Evolutionary conservation across 2,888 invertebrate genomes (phyloP).

Genomic region (Argynnis bischoffii): DNA sequence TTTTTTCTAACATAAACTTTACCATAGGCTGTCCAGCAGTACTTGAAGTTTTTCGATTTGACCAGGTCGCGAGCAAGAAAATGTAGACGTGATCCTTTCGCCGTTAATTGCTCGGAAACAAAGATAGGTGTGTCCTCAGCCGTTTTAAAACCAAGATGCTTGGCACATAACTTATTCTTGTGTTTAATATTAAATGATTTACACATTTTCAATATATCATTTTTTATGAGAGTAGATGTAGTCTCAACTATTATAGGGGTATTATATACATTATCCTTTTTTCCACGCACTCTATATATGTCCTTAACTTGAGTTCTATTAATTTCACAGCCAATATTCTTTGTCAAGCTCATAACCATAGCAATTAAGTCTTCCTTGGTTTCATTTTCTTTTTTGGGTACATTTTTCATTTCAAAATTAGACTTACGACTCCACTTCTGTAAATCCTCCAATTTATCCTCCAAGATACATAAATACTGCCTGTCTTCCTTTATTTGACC

Average conservation of each 20-base stretch:
- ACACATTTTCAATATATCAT: slow-evolving; percentile 31
- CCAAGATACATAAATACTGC: slow-evolving; percentile 32
- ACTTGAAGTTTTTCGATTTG: slow-evolving; percentile 35
- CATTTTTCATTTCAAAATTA: slow-evolving; percentile 37
- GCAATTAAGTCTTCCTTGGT: slow-evolving; percentile 30
- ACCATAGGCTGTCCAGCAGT: slow-evolving; percentile 40
- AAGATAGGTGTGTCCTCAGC: slow-evolving; percentile 37
- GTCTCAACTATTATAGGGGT: slow-evolving; percentile 39
- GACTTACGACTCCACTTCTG: slow-evolving; percentile 29
- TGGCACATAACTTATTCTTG: slow-evolving; percentile 37
- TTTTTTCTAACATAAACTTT: slow-evolving; percentile 38
- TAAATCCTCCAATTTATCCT: slow-evolving; percentile 35
- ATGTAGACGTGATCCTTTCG: slow-evolving; percentile 37
- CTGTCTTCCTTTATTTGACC: slow-evolving; percentile 22
- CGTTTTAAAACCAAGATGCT: slow-evolving; percentile 36
- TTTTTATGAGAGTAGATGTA: slow-evolving; percentile 35
- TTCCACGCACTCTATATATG: slow-evolving; percentile 18
- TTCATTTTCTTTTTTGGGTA: slow-evolving; percentile 34
- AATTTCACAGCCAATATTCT: slow-evolving; percentile 24
- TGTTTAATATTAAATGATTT: slow-evolving; percentile 38
- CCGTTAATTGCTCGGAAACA: slow-evolving; percentile 39
- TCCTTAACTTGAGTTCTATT: slow-evolving; percentile 34
- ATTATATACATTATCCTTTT: slow-evolving; percentile 5
- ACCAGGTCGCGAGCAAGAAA: slow-evolving; percentile 40
- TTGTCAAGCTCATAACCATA: slow-evolving; percentile 30